Evolutionary conservation across 2,113 vertebrate genomes (phyloP).

Genomic region (Etheostoma cragini): DNA sequence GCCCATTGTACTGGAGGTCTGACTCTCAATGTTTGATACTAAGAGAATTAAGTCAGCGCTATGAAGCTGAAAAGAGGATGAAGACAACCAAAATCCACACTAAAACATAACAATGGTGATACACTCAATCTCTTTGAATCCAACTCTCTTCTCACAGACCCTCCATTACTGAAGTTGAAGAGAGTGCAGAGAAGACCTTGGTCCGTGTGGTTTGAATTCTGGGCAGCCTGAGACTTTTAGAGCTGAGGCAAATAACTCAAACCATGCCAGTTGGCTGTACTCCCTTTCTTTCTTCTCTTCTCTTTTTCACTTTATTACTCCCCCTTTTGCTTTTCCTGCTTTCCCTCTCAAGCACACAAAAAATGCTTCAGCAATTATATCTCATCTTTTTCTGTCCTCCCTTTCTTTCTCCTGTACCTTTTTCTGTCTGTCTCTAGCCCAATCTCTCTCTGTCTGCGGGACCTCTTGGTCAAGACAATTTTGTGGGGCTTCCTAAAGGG

Average conservation of each 20-base stretch:
- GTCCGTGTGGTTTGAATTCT: conserved; percentile 87
- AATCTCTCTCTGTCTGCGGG: conserved; percentile 64
- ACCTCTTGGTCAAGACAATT: conserved; percentile 62
- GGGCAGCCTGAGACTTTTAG: conserved; percentile 78
- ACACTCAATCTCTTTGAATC: conserved; percentile 25
- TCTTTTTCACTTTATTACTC: conserved; percentile 65
- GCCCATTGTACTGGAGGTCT: conserved; percentile 88
- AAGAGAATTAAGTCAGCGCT: conserved; percentile 47
- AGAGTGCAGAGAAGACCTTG: conserved; percentile 66
- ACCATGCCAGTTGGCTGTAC: conserved; percentile 82
- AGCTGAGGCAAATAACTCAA: conserved; percentile 78
- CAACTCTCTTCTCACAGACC: conserved; percentile 59
- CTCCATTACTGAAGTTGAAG: conserved; percentile 66
- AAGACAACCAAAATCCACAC: conserved; percentile 30
- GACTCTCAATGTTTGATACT: conserved; percentile 68
- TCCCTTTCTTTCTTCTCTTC: conserved; percentile 64
- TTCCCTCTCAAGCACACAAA: conserved; percentile 36
- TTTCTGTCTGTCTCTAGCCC: conserved; percentile 38
- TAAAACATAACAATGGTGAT: conserved; percentile 62
- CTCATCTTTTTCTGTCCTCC: conserved; percentile 33
- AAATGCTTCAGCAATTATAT: conserved; percentile 46
- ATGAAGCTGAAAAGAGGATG: conserved; percentile 17
- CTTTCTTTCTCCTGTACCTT: conserved; percentile 33
- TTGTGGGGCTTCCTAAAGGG: conserved; percentile 75
- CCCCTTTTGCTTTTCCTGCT: conserved; percentile 44